Evolutionary conservation across 2,797 vertebrate species (phyloP), one percentile per base, ranked within the genome.

Genomic region (Remorina albescens): DNA sequence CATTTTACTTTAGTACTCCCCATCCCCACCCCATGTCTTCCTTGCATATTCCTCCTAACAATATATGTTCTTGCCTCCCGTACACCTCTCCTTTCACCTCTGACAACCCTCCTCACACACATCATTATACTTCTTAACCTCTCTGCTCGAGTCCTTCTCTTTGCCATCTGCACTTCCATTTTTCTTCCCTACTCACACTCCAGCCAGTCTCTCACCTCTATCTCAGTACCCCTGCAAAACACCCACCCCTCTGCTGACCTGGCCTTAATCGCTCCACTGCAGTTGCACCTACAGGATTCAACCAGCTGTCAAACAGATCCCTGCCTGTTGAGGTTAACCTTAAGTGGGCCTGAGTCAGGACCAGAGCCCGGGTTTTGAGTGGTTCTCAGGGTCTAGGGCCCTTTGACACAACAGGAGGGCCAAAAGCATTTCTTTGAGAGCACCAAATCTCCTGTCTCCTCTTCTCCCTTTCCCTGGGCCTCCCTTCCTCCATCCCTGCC

Each of bases 341-440:
- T 76, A 85, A 90, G 86, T 82, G 88, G 85, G 74, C 77, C 86
- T 50, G 83, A 88, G 69, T 72, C 63, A 28, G 72, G 78, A 76
- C 86, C 71, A 78, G 83, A 76, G 62, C 77, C 80, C 18, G 18
- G 79, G 55, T 71, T 86, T 73, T 54, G 73, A 87, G 81, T 78
- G 81, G 78, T 88, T 90, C 85, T 88, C 86, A 89, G 87, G 80
- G 77, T 86, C 70, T 82, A 75, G 62, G 83, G 80, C 80, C 74
- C 87, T 85, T 78, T 51, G 85, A 84, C 86, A 88, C 80, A 88
- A 90, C 87, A 84, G 83, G 70, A 74, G 77, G 86, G 84, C 84
- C 83, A 86, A 85, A 87, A 86, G 86, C 85, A 76, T 81, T 89
- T 83, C 80, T 88, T 86, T 90, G 69, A 84, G 87, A 87, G 86